Percentiles rank a stretch among this genome's conserved stretches.
These are phyloP conservation scores for Melieria crassipennis DNA, from an alignment of 2,888 invertebrate species.

Conservation along the genomic window DNA sequence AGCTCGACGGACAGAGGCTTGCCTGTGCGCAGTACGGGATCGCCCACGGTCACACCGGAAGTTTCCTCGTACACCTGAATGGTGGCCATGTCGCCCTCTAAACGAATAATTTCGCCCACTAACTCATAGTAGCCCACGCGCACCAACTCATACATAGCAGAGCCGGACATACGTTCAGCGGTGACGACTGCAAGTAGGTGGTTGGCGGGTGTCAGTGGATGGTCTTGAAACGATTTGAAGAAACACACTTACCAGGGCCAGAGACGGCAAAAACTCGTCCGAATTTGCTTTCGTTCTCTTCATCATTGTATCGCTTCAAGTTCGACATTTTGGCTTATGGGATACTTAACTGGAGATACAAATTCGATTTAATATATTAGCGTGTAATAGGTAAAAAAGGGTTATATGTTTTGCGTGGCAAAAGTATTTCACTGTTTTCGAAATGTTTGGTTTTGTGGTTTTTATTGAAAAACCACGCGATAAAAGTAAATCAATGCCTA, in stretches of 20 bases:
- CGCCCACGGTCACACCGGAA: slow-evolving; percentile 99
- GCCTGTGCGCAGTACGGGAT: slow-evolving; percentile 97
- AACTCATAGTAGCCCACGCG: slow-evolving; percentile 97
- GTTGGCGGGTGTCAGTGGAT: neutral
- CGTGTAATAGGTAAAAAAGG: no score
- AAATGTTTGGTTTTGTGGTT: neutral
- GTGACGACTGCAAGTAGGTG: slow-evolving; percentile 84
- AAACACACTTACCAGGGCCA: slow-evolving; percentile 82
- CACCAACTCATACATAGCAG: slow-evolving; percentile 99
- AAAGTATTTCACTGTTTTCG: neutral
- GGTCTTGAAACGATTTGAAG: slow-evolving; percentile 2
- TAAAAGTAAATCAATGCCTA: neutral
- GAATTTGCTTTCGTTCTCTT: slow-evolving; percentile 86
- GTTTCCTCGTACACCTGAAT: slow-evolving; percentile 98
- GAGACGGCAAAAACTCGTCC: slow-evolving; percentile 98
- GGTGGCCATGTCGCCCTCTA: slow-evolving; percentile 99
- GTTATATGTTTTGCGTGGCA: no score
- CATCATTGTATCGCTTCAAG: slow-evolving; percentile 80
- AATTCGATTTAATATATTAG: neutral
- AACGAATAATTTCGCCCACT: slow-evolving; percentile 99
- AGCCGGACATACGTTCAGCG: slow-evolving; percentile 98
- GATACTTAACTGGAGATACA: slow-evolving; percentile 18
- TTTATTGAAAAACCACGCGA: neutral
- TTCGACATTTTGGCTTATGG: slow-evolving; percentile 69
- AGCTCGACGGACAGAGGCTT: slow-evolving; percentile 99